These are phyloP conservation scores for Heterocephalus glaber DNA, from an alignment of 2,113 vertebrate genomes.

Conservation along the genomic window DNA sequence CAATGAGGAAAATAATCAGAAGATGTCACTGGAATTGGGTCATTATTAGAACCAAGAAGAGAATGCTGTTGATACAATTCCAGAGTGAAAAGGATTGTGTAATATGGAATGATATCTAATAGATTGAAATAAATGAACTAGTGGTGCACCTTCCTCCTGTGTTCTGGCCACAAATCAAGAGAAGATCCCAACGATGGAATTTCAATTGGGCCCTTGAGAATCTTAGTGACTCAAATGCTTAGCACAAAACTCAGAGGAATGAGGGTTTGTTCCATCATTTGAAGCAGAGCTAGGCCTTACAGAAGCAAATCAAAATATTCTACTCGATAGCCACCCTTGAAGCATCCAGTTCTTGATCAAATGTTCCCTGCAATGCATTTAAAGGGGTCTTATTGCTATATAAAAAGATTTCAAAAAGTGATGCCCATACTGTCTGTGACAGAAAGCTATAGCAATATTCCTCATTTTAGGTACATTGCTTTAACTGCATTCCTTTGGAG, in stretches of 20 bases:
- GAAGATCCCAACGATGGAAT: not conserved
- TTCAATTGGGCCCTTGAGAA: not conserved
- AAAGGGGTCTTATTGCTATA: not conserved
- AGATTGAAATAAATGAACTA: not conserved
- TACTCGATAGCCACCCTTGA: not conserved
- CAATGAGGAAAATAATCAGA: not conserved
- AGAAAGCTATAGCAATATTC: not conserved
- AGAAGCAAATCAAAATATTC: constrained; percentile 8
- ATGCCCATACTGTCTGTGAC: not conserved
- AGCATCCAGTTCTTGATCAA: not conserved
- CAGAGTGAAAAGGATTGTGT: not conserved
- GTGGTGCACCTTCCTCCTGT: not conserved
- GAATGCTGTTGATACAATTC: not conserved
- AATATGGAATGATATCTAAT: not conserved
- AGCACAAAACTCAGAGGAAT: not conserved
- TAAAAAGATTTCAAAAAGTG: not conserved
- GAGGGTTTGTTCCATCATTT: not conserved
- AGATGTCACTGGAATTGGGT: not conserved
- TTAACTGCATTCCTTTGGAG: not conserved
- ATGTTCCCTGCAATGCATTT: not conserved
- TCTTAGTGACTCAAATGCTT: not conserved
- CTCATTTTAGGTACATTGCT: not conserved
- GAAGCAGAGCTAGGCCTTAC: not conserved
- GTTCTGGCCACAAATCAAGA: not conserved
- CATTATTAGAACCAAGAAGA: not conserved